phyloP scores from a whole-genome alignment of 1,140 invertebrate species.

The Phymorhynchus buccinoides region DNA sequence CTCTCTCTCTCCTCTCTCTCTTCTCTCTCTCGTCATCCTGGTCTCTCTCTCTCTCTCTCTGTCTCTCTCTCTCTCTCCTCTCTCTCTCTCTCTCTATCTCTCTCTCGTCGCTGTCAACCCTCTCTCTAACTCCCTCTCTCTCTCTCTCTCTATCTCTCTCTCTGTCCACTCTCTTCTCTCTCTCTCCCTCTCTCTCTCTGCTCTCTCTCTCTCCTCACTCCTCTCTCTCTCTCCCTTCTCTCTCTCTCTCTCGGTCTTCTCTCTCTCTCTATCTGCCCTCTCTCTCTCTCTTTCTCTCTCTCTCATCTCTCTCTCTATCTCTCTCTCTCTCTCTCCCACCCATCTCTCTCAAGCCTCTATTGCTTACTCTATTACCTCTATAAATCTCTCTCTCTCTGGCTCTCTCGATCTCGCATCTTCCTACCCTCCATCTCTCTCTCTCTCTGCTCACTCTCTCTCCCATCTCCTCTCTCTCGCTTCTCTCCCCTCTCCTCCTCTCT shows the following conservation, averaged over 20 bases:
- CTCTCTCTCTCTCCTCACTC: no score
- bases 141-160: background rate
- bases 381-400: no score
- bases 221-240: no score
- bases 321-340: background rate
- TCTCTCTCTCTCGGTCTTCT: background rate
- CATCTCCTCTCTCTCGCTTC: background rate
- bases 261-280: no score
- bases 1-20: conserved; percentile 6
- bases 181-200: no score
- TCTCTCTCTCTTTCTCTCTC: background rate
- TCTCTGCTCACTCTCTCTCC: background rate
- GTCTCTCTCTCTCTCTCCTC: conserved; percentile 23
- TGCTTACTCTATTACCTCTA: background rate
- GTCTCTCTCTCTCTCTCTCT: background rate
- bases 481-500: background rate
- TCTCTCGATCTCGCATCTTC: no score
- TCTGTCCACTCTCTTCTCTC: no score
- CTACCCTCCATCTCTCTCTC: background rate
- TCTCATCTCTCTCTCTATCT: background rate
- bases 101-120: background rate
- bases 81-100: conserved; percentile 3
- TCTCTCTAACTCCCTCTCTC: background rate
- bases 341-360: background rate
- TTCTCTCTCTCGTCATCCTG: conserved; percentile 11